Percentiles rank a stretch among this genome's conserved stretches.
Evolutionary conservation across 2,888 invertebrate species (phyloP).

Genomic region (Apamea epomidion): DNA sequence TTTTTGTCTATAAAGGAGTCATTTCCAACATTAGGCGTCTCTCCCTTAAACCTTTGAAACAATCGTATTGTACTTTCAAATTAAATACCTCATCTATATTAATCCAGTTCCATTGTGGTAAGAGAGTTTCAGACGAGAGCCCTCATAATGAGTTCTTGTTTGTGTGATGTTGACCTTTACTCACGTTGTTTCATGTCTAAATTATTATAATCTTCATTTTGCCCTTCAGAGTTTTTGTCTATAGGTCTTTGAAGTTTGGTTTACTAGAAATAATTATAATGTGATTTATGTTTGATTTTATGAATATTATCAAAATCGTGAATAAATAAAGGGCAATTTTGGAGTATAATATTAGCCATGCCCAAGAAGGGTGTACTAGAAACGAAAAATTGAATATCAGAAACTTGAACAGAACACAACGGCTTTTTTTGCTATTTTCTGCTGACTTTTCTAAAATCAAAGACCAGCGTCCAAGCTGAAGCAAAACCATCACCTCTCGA

Average conservation of each 20-base stretch:
- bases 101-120: slow-evolving; percentile 45
- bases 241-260: not conserved
- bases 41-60: slow-evolving; percentile 12
- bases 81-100: slow-evolving; percentile 46
- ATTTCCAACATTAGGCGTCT: slow-evolving; percentile 4
- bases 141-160: slow-evolving; percentile 32
- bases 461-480: not conserved
- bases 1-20: not conserved
- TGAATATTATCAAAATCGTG: not conserved
- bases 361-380: not conserved
- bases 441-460: not conserved
- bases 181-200: slow-evolving; percentile 28
- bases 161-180: slow-evolving; percentile 33
- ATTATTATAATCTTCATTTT: slow-evolving; percentile 33
- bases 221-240: slow-evolving; percentile 10
- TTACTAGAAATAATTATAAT: not conserved
- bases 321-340: not conserved
- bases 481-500: slow-evolving; percentile 35
- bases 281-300: not conserved
- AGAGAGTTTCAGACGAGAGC: slow-evolving; percentile 37
- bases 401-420: no score
- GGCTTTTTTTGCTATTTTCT: not conserved
- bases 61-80: slow-evolving; percentile 28
- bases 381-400: not conserved
- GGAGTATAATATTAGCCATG: not conserved